phyloP scores from a whole-genome alignment of 2,888 invertebrate species.

The Drosophila gaucha region DNA sequence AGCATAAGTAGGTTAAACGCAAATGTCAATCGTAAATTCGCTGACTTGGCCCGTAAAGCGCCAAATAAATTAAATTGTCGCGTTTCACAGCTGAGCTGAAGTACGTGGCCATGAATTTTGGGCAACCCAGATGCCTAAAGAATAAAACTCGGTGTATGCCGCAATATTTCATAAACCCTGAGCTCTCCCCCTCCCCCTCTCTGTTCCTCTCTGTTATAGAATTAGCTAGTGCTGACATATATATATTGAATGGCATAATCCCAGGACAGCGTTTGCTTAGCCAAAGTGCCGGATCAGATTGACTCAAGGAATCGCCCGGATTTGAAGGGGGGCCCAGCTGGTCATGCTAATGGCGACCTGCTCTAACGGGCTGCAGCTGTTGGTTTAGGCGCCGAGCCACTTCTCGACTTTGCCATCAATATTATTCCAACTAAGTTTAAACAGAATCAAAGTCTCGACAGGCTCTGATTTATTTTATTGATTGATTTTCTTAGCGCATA shows the following conservation, averaged over 20 bases:
- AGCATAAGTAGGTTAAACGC: conserved; percentile 83
- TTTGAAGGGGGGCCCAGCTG: background rate
- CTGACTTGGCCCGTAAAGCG: conserved; percentile 70
- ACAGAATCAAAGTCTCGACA: conserved; percentile 14
- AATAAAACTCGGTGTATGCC: conserved; percentile 42
- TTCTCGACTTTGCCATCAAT: conserved; percentile 21
- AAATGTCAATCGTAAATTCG: conserved; percentile 82
- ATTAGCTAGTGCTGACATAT: conserved; percentile 72
- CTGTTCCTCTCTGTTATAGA: no score
- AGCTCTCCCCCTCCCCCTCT: background rate
- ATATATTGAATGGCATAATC: conserved; percentile 64
- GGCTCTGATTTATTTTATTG: conserved; percentile 6
- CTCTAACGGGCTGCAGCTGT: conserved; percentile 21
- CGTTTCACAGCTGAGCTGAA: conserved; percentile 77
- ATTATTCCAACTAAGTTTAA: conserved; percentile 13
- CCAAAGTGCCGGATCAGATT: conserved; percentile 25
- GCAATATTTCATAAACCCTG: conserved; percentile 71
- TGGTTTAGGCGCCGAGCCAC: conserved; percentile 35
- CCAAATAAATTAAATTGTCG: conserved; percentile 78
- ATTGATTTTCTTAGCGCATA: background rate
- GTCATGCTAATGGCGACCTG: conserved; percentile 8
- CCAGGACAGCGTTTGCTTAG: conserved; percentile 62
- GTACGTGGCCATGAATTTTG: conserved; percentile 57
- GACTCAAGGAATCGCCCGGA: conserved; percentile 16
- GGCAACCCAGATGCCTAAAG: conserved; percentile 5